Evolutionary conservation across 2,113 vertebrate species (phyloP).

Genomic region (Bubalus kerabau): DNA sequence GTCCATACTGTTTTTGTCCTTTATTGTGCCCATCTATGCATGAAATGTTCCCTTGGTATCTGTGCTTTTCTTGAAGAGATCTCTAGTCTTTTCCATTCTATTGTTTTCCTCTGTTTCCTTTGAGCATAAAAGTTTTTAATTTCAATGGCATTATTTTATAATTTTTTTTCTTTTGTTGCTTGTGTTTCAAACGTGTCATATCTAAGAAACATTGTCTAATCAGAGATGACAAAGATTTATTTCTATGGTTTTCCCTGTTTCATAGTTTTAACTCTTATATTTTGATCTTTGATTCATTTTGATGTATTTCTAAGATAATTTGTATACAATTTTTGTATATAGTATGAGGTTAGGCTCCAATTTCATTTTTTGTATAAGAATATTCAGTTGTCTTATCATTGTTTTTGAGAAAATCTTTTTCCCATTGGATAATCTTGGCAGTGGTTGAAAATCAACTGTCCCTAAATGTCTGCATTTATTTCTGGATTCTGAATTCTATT

Average conservation of each 20-base stretch:
- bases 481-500: neutral
- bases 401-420: neutral
- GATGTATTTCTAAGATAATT: neutral
- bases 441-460: neutral
- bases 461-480: neutral
- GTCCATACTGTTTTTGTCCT: neutral
- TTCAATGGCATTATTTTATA: neutral
- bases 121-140: neutral
- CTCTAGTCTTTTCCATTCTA: neutral
- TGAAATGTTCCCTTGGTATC: neutral
- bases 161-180: neutral
- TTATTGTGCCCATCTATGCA: neutral
- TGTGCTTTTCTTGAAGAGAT: neutral
- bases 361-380: neutral
- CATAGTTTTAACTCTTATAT: neutral
- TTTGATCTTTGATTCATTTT: neutral
- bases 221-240: neutral
- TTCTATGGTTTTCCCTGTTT: neutral
- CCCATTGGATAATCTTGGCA: neutral
- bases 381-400: neutral
- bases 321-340: neutral
- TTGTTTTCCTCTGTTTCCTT: neutral
- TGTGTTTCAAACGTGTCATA: neutral
- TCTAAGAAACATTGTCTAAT: neutral
- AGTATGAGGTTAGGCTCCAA: neutral